Percentiles rank a stretch among this genome's conserved stretches.
phyloP scores from a whole-genome alignment of 2,888 invertebrate genomes.

The Erannis defoliaria region DNA sequence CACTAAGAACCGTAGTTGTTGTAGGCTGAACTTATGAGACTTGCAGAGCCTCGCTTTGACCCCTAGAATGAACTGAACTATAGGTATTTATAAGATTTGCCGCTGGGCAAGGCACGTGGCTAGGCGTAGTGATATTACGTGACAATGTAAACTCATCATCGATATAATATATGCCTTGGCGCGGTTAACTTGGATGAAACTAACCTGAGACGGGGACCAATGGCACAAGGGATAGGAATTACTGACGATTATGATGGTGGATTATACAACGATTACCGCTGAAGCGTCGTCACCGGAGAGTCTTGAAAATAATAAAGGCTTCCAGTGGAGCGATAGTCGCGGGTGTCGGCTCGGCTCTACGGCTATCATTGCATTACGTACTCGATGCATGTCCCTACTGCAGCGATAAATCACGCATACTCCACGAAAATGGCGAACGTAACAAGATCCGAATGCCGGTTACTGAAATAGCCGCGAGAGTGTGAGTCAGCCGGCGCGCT shows the following conservation, averaged over 20 bases:
- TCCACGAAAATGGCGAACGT: constrained; percentile 74
- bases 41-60: background rate
- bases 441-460: constrained; percentile 74
- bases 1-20: background rate
- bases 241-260: no score
- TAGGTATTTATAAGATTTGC: no score
- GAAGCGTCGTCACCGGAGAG: background rate
- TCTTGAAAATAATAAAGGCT: background rate
- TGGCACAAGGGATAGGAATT: no score
- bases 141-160: no score
- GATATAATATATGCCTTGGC: no score
- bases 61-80: background rate
- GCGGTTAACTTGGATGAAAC: no score
- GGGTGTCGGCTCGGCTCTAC: background rate
- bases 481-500: constrained; percentile 55
- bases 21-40: background rate
- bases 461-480: constrained; percentile 65
- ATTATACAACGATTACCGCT: no score
- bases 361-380: background rate
- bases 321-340: no score
- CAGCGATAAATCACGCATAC: constrained; percentile 44
- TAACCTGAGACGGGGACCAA: no score
- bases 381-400: constrained; percentile 25
- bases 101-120: no score
- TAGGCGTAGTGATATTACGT: no score